Evolutionary conservation across 2,888 invertebrate genomes (phyloP), one percentile per base, ranked within the genome.

Genomic region (Drosophila suboccidentalis): DNA sequence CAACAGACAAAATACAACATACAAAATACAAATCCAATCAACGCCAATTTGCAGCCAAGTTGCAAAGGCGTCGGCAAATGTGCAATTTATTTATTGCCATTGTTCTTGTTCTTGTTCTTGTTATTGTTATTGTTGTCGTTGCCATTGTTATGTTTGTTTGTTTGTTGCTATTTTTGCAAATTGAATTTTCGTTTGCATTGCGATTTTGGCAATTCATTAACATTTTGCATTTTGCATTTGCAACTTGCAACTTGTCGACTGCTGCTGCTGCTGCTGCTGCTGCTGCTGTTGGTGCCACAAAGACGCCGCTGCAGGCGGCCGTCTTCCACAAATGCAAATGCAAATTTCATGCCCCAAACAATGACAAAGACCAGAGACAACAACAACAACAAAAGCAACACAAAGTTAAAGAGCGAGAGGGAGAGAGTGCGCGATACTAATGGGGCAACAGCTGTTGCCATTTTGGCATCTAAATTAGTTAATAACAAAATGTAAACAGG

Each of bases 181-280:
- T 85, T 84, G 80, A 87, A 84, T 87, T 84, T 72, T 71, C 82
- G 65, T 82, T 80, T 73, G 71, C 72, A 79, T 71, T 83, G 67
- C 82, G 85, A 87, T 79, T 83, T 83, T 65, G 84, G 87, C 82
- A 87, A 87, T 83, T 84, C 85, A 87, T 83, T 83, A 82, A 79
- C 72, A 84, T 71, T 76, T 76, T 50, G 55, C 67, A 46, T 64
- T 22, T 22, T 22, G 22, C 22, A 2, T 22, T 26, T 26, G 26
- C 26, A 6, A 5, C 64, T n/a, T 58, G 44, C 80, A 13, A 13
- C 50, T 50, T 50, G 44, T 79, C 41, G 26, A n/a, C 43, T 32
- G 11, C 22, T 34, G 19, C 19, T 57, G 65, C 61, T 29, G 26
- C 34, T 34, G 19, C 19, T 57, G 65, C 61, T 29, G 26, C 34